Percentiles rank a stretch among this genome's conserved stretches.
Evolutionary conservation across 2,113 vertebrate species (phyloP).

Genomic region (Sapayoa aenigma): DNA sequence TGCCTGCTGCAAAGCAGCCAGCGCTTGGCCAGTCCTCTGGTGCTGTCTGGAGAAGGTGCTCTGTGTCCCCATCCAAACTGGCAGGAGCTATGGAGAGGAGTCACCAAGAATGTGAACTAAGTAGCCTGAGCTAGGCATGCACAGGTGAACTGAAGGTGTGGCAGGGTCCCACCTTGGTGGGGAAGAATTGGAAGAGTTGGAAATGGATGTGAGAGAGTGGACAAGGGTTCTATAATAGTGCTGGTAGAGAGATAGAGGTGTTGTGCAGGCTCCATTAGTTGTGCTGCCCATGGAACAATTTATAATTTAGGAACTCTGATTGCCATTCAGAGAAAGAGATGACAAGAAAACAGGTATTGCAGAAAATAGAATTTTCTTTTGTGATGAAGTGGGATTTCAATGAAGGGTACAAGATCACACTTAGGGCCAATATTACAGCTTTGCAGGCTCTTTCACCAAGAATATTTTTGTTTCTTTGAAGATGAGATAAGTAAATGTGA

Average conservation of each 20-base stretch:
- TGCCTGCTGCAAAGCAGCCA: neutral
- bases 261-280: neutral
- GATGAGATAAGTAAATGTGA: constrained; percentile 41
- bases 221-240: neutral
- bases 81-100: neutral
- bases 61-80: neutral
- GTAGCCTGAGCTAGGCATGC: neutral
- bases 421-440: neutral
- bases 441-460: constrained; percentile 21
- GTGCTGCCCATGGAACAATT: neutral
- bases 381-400: neutral
- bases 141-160: neutral
- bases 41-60: neutral
- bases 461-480: constrained; percentile 56
- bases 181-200: neutral
- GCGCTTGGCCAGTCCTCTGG: neutral
- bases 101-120: neutral
- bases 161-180: neutral
- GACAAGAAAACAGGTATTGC: neutral
- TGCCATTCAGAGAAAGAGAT: neutral
- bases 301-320: neutral
- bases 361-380: neutral
- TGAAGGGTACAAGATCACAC: neutral
- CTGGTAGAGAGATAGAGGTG: neutral
- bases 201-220: neutral